Evolutionary conservation across 2,113 vertebrate species (phyloP).

Genomic region (Forbesichthys agassizii): DNA sequence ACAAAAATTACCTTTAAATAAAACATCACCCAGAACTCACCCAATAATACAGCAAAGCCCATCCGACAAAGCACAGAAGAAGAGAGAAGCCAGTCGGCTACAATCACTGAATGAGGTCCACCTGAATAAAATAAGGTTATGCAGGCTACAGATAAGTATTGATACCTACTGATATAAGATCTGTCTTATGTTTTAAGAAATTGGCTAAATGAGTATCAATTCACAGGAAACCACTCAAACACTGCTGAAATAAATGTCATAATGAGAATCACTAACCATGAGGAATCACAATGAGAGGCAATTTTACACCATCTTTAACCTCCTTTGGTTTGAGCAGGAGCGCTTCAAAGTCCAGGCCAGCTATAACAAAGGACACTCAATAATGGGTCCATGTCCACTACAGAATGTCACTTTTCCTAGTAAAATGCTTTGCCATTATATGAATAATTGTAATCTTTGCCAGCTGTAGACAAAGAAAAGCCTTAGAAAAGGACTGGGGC

Average conservation of each 20-base stretch:
- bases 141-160: neutral
- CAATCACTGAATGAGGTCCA: constrained; percentile 88
- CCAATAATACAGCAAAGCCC: constrained; percentile 87
- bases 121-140: constrained; percentile 68
- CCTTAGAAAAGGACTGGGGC: neutral
- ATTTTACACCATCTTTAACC: constrained; percentile 67
- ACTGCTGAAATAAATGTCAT: neutral
- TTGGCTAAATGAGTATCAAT: neutral
- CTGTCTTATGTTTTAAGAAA: too few species aligned
- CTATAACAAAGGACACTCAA: constrained; percentile 60
- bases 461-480: neutral
- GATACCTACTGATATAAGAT: too few species aligned
- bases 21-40: constrained; percentile 70
- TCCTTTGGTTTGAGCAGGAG: constrained; percentile 85
- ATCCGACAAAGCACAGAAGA: constrained; percentile 81
- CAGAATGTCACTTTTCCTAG: too few species aligned
- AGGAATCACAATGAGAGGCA: constrained; percentile 86
- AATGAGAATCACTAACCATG: constrained; percentile 80
- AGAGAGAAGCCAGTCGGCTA: constrained; percentile 86
- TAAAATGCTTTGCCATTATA: too few species aligned
- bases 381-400: neutral
- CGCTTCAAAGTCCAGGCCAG: constrained; percentile 87
- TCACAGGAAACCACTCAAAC: neutral
- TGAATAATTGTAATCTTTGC: too few species aligned
- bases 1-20: too few species aligned